Percentiles rank a stretch among this genome's conserved stretches.
phyloP scores from a whole-genome alignment of 2,797 vertebrate genomes.

The Syndactyla subalaris region DNA sequence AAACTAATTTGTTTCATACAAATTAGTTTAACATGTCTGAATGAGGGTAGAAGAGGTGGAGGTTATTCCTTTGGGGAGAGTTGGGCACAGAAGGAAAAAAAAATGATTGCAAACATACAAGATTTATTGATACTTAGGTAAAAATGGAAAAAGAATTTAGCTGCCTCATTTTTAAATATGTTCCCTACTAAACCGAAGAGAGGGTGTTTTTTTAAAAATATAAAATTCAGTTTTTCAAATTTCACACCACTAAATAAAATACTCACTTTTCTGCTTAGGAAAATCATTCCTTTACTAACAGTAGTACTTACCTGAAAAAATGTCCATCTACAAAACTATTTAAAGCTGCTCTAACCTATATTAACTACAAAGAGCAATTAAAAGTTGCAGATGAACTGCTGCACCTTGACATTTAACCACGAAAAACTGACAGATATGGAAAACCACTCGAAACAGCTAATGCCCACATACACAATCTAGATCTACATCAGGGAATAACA shows the following conservation, averaged over 20 bases:
- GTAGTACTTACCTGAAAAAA: constrained; percentile 32
- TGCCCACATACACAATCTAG: constrained; percentile 65
- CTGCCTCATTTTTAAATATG: background rate
- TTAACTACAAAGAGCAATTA: constrained; percentile 72
- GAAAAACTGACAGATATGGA: constrained; percentile 75
- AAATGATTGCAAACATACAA: constrained; percentile 13
- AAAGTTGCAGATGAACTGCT: constrained; percentile 78
- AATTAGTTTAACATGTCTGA: constrained; percentile 47
- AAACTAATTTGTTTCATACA: constrained; percentile 57
- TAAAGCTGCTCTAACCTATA: constrained; percentile 43
- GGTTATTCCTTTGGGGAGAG: background rate
- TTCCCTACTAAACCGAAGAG: background rate
- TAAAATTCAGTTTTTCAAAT: constrained; percentile 37
- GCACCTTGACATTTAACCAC: constrained; percentile 78
- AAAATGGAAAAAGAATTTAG: constrained; percentile 37
- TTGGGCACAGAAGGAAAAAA: constrained; percentile 21
- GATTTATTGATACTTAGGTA: background rate
- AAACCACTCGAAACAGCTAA: constrained; percentile 64
- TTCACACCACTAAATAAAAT: constrained; percentile 55
- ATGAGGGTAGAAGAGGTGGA: background rate
- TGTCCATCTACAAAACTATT: constrained; percentile 17
- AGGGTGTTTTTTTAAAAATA: background rate
- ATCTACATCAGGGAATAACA: constrained; percentile 58
- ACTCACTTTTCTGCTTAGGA: constrained; percentile 41
- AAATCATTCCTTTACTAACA: background rate